Evolutionary conservation across 2,797 vertebrate species (phyloP), one percentile per base, ranked within the genome.

Genomic region (Apogon talboti): DNA sequence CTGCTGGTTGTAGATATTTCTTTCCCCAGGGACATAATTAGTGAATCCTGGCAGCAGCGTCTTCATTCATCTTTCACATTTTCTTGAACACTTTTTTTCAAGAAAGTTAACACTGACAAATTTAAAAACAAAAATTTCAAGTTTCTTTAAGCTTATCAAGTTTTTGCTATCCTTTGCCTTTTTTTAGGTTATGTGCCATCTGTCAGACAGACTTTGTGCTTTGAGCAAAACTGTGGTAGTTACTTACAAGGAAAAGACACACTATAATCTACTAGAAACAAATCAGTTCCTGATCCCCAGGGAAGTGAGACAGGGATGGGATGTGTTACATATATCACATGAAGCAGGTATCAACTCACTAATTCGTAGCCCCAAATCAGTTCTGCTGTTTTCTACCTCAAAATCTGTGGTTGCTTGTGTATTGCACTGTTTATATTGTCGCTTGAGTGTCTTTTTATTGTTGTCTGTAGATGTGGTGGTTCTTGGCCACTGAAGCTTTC

Each of bases 21-120:
- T 57, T 46, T 74, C 84, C 66, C 50, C 11, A 2, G 66, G 50
- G 83, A 82, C 56, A 66, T 79, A 78, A 83, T 87, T 83, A 83
- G 53, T n/a, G 61, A 45, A 74, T 66, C 58, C 54, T 59, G 54
- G 53, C 65, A 68, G 43, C 76, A 50, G 49, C 70, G 45, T 45
- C 55, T 62, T 76, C 49, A 64, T 77, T 84, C 63, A 80, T 80
- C 69, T 78, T 58, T 77, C 30, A 65, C 60, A 64, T 77, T 61
- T 28, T 81, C 44, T 74, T 71, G 47, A 75, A 70, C 42, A 48
- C 14, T 9, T 78, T 38, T 57, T 6, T 3, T 49, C n/a, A 15
- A 51, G 16, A 68, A 80, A 74, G 35, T 71, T 76, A 72, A 49
- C 55, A 38, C 49, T 72, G 73, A 82, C 67, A 79, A 66, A 72